Percentiles rank a stretch among this genome's conserved stretches.
phyloP scores from a whole-genome alignment of 1,140 invertebrate genomes.

The Tribolium castaneum region DNA sequence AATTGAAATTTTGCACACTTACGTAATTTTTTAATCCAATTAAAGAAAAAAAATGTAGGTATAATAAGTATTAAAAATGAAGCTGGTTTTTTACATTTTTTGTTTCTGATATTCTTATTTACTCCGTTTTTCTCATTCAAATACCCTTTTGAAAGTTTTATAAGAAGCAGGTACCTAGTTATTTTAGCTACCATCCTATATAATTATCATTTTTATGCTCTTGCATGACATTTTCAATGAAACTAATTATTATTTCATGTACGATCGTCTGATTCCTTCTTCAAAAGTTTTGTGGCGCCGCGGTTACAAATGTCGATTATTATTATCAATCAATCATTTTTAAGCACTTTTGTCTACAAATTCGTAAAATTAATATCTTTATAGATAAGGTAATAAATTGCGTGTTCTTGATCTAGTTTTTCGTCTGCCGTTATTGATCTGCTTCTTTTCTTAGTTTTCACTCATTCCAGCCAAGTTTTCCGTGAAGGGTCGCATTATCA shows the following conservation, averaged over 20 bases:
- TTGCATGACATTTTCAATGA: not conserved
- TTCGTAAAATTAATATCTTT: not conserved
- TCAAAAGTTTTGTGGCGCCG: not conserved
- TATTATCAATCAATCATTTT: too few relatives aligned
- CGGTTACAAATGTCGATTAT: too few relatives aligned
- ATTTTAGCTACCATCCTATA: not conserved
- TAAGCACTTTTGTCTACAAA: not conserved
- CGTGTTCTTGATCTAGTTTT: constrained; percentile 20
- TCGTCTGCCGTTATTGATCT: not conserved
- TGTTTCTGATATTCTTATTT: too few relatives aligned
- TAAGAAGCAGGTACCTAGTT: too few relatives aligned
- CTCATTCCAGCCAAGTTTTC: not conserved
- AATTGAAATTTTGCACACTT: too few relatives aligned
- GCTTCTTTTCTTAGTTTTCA: constrained; percentile 2
- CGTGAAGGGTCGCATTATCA: not conserved
- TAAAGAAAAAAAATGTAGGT: too few relatives aligned
- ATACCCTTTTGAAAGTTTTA: too few relatives aligned
- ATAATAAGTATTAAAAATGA: too few relatives aligned
- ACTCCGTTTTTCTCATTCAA: too few relatives aligned
- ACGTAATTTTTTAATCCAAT: too few relatives aligned
- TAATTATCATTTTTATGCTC: not conserved
- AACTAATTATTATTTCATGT: not conserved
- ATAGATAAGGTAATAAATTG: constrained; percentile 7
- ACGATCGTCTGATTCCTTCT: not conserved
- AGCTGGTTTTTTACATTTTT: too few relatives aligned